Evolutionary conservation across 1,140 invertebrate genomes (phyloP).

Genomic region (Acromyrmex heyeri): DNA sequence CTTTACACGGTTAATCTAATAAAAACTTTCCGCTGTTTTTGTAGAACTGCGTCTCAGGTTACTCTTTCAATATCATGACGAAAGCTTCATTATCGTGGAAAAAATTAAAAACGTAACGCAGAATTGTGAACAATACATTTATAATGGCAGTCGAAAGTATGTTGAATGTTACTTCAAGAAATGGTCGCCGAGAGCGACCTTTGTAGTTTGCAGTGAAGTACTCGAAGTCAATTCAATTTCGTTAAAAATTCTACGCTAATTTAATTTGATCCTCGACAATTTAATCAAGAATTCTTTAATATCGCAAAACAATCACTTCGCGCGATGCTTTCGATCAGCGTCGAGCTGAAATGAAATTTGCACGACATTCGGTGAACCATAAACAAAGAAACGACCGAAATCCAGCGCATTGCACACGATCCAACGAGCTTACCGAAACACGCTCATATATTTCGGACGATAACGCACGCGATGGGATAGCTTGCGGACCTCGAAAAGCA

Average conservation of each 20-base stretch:
- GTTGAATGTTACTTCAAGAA: not conserved
- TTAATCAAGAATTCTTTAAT: conserved; percentile 17
- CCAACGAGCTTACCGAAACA: conserved; percentile 6
- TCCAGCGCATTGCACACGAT: not conserved
- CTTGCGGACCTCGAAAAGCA: not conserved
- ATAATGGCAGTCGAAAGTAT: not conserved
- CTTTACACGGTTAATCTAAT: not conserved
- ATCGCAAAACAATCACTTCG: not conserved
- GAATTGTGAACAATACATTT: not conserved
- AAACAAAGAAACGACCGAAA: conserved; percentile 3
- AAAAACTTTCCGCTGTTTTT: conserved; percentile 17
- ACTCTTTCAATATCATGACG: conserved; percentile 9
- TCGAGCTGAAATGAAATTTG: conserved; percentile 1
- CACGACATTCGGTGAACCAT: not conserved
- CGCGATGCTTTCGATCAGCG: not conserved
- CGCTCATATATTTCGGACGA: conserved; percentile 51
- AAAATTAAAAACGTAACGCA: not conserved
- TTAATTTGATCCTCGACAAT: not conserved
- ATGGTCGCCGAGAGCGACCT: not conserved
- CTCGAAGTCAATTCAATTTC: not conserved
- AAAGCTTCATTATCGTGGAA: conserved; percentile 1
- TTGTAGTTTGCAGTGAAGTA: not conserved
- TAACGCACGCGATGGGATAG: conserved; percentile 27
- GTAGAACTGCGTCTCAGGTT: not conserved
- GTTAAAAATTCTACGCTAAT: not conserved